Base-by-base conservation (phyloP, 1,140 invertebrate genomes). In the Coptotermes formosanus region DNA sequence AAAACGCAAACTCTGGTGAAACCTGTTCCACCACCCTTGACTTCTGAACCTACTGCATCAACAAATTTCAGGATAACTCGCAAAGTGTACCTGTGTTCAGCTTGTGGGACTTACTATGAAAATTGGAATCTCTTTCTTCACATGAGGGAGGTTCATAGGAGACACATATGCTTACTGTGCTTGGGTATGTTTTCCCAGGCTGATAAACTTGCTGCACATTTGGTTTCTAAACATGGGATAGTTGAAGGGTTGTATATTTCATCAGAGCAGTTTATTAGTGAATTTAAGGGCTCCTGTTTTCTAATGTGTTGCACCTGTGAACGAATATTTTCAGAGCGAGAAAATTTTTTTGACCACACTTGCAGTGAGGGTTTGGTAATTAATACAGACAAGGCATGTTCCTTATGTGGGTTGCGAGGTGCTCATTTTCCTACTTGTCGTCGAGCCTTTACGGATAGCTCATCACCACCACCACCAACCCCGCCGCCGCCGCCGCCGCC, bases 41-140 rank as follows among this genome's bases (percentile, higher is more conserved):
- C 32, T 81, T 19, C 19, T 19, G 85, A 85, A 75, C 64, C 85
- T 83, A 88, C 87, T 81, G 88, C 89, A 45, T 89, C 90, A 75
- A 91, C 91, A 25, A 94, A 93, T 89, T 94, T 94, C 84, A 92
- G 93, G 88, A 93, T 94, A n/a, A 94, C 94, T 38, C 91, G 95
- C 82, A 95, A 95, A 91, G 95, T 96, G 85, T 96, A 95, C 88
- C 89, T 95, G 25, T 97, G 96, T 89, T 94, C 94, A 19, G 94
- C 94, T 1, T 97, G 96, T 90, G 94, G 94, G 44, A 95, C 94
- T 6, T 96, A 96, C 88, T 96, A 96, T 91, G 95, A 96, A 90
- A 95, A 95, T 88, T 96, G 95, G 95, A 96, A 96, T 91, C 91
- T 96, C 48, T 96, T 96, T 89, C 89, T 95, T 21, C 96, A 97